Conservation (phyloP, 2,113 vertebrate genomes). For the Acanthisitta chloris region DNA sequence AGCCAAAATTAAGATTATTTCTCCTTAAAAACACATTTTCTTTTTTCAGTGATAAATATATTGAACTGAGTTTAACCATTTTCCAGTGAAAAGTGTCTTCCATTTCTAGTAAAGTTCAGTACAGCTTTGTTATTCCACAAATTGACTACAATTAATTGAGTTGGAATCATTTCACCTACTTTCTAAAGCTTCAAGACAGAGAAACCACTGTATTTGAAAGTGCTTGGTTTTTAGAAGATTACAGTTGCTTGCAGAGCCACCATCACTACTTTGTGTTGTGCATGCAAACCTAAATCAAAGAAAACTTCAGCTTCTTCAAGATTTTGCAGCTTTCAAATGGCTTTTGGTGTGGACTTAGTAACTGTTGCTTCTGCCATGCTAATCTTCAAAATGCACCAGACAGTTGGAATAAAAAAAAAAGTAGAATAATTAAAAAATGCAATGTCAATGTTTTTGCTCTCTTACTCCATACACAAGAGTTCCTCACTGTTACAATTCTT, state of each 20-base stretch:
- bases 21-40: neutral
- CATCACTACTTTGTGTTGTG: neutral
- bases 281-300: neutral
- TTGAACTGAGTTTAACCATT: neutral
- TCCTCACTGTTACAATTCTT: neutral
- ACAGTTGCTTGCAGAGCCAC: neutral
- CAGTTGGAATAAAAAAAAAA: neutral
- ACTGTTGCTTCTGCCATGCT: neutral
- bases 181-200: neutral
- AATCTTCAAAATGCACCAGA: neutral
- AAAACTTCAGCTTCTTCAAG: neutral
- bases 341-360: neutral
- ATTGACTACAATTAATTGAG: neutral
- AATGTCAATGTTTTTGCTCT: neutral
- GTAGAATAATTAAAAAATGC: neutral
- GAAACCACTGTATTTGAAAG: neutral
- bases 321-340: neutral
- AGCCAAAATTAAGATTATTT: neutral
- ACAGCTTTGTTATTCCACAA: neutral
- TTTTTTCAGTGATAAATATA: neutral
- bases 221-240: neutral
- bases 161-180: neutral
- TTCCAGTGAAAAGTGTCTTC: neutral
- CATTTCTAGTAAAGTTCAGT: neutral
- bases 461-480: neutral